phyloP scores from a whole-genome alignment of 1,140 invertebrate genomes.

The Dermatophagoides farinae region DNA sequence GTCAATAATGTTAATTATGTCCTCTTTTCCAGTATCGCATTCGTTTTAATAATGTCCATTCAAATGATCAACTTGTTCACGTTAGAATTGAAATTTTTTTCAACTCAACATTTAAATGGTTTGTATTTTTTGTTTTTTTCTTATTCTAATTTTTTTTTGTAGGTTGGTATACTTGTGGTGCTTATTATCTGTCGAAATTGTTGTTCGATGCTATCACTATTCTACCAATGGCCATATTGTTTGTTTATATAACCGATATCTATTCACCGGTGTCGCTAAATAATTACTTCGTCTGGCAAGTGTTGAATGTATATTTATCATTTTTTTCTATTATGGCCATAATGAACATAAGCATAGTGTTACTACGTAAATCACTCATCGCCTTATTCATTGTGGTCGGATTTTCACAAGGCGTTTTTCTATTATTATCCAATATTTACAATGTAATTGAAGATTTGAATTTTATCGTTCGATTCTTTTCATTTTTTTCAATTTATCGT shows the following conservation, averaged over 20 bases:
- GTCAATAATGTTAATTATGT: background rate
- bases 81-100: background rate
- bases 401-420: background rate
- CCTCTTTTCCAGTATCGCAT: background rate
- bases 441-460: background rate
- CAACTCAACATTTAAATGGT: background rate
- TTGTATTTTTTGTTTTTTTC: background rate
- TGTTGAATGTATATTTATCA: background rate
- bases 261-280: background rate
- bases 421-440: background rate
- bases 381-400: background rate
- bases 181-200: background rate
- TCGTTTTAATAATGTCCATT: background rate
- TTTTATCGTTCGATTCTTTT: background rate
- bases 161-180: background rate
- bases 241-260: background rate
- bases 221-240: background rate
- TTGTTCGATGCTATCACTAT: background rate
- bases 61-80: background rate
- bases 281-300: background rate
- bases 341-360: background rate
- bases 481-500: background rate
- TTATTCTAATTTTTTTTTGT: background rate
- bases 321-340: background rate
- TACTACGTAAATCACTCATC: background rate